Evolutionary conservation across 64 coral and sea anemone genomes (phyloP), one percentile per base, ranked within the genome.

Genomic region (Platygyra sinensis): DNA sequence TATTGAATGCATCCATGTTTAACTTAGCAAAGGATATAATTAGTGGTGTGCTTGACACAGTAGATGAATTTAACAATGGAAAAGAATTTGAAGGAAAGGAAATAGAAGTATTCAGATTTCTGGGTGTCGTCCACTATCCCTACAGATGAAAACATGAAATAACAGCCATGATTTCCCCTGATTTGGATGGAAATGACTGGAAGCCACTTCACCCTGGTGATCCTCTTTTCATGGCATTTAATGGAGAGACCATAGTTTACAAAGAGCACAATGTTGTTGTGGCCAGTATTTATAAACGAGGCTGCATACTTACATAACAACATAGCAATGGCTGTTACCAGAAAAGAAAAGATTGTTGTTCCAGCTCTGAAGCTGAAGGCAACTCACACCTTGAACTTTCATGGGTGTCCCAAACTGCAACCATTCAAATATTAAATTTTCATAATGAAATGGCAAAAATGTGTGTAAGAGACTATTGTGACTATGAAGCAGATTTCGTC

Each of bases 281-380:
- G 82, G 74, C 94, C 90, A 75, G 74, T 88, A 18, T 92, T 96
- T 55, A 89, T 96, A 31, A 96, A 89, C 28, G 94, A 96, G 51
- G 90, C 94, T 38, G 52, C 90, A 36, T 96, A 96, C 52, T 83
- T 89, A 61, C 49, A 77, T 8, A 93, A 89, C 20, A 76, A 83
- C 8, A 79, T 83, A 50, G 94, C 94, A 27, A 51, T 96, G 72
- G 9, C 86, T 18, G 67, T 84, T n/a, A 80, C 90, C 10, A 89
- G 46, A 49, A 96, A 93, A 74, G 55, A 25, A n/a, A 31, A 42
- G 24, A 67, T 94, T 19, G 18, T 62, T 17, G 62, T 89, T 65
- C 77, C 77, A 64, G 33, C 55, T 14, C 19, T 63, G 55, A 52
- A 92, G 55, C n/a, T 78, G 18, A 61, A 72, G 36, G 18, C 62